Base-by-base conservation (phyloP, 2,797 vertebrate genomes). In the Euphonia xanthogaster region DNA sequence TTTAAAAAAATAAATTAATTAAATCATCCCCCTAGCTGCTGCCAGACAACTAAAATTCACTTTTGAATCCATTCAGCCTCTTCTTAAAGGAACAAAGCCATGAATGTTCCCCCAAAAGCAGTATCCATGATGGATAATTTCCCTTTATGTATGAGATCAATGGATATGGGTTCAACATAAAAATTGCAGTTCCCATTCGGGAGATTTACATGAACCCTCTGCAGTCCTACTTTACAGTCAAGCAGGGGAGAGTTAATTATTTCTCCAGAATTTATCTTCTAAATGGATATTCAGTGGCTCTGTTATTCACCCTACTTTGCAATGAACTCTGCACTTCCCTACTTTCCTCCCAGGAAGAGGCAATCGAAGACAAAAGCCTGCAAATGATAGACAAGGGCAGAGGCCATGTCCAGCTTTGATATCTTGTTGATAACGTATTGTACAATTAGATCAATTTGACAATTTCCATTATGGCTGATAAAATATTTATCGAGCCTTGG, bases 391-490 rank as follows among this genome's bases (percentile, higher is more conserved):
- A 91, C 94, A 77, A 71, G 93, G 95, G 97, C 98, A 98, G 98
- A 98, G 98, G 98, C 98, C 98, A 96, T 73, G 97, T 98, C 98
- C 85, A 92, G 97, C 96, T 97, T 97, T 98, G 98, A 98, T 98
- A 98, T 95, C 97, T 97, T 97, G 97, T 98, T 98, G 99, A 99
- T 99, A 99, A 99, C 98, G 88, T 99, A 99, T 98, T 98, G 98
- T 98, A 98, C 99, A 99, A 99, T 99, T 99, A 99, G 99, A 97
- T 97, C 98, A 97, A 98, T 98, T 98, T 99, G 99, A 99, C 98
- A 99, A 99, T 99, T 99, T 99, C 99, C 99, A 99, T 99, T 99
- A 99, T 97, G 98, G 98, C 98, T 99, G 98, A 99, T 99, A 98
- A 99, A 99, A 99, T 99, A 99, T 99, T 99, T 99, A 99, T 99